Percentiles rank a stretch among this genome's conserved stretches.
These are phyloP conservation scores for Pseudomyrmex dendroicus DNA, from an alignment of 1,140 invertebrate genomes.

Conservation along the genomic window DNA sequence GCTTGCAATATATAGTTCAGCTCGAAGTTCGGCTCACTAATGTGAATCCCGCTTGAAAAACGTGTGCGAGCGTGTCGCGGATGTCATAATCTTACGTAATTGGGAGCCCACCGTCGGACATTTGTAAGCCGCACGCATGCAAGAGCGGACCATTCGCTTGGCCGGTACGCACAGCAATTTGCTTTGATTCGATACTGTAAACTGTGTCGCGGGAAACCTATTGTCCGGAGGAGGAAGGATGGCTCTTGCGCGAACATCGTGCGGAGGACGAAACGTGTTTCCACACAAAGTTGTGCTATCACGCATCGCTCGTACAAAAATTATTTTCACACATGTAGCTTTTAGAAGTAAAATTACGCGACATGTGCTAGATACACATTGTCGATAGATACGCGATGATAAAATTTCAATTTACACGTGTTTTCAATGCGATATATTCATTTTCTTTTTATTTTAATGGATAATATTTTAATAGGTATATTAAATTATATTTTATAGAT, in stretches of 20 bases:
- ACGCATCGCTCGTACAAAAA: background rate
- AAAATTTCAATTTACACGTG: no score
- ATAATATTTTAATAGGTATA: no score
- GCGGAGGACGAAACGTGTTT: background rate
- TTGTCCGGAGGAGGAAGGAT: conserved; percentile 58
- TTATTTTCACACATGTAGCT: background rate
- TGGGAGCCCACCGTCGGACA: conserved; percentile 72
- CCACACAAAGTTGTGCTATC: background rate
- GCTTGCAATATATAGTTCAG: no score
- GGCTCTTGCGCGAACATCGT: background rate
- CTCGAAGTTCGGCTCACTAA: no score
- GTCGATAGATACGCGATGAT: no score
- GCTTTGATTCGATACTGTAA: conserved; percentile 77
- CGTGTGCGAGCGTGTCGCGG: conserved; percentile 45
- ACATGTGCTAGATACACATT: no score
- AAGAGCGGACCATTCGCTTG: conserved; percentile 66
- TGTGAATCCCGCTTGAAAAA: no score
- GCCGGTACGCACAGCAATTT: conserved; percentile 79
- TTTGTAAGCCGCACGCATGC: conserved; percentile 81
- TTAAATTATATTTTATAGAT: no score
- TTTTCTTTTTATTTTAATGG: no score
- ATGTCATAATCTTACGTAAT: conserved; percentile 84
- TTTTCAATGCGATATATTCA: no score
- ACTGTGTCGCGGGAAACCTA: conserved; percentile 74
- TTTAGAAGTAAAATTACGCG: background rate